Conservation (phyloP, 2,113 vertebrate genomes). For the Vulpes lagopus region DNA sequence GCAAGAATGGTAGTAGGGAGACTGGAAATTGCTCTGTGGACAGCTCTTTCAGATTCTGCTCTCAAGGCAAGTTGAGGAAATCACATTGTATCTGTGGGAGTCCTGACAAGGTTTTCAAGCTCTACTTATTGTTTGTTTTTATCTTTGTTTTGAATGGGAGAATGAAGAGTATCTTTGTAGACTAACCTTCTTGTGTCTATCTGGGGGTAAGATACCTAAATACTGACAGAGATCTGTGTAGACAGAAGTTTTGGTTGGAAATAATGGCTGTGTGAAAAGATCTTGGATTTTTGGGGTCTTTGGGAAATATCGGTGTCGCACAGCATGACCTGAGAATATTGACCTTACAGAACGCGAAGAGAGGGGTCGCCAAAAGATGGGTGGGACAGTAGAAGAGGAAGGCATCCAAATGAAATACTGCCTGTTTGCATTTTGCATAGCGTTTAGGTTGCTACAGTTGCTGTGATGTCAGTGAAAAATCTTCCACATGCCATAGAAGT, state of each 20-base stretch:
- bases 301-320: neutral
- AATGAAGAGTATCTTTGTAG: neutral
- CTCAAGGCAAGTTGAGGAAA: neutral
- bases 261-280: slow-evolving; percentile 3
- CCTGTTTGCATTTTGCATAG: neutral
- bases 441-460: neutral
- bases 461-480: neutral
- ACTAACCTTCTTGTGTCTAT: neutral
- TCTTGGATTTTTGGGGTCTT: neutral
- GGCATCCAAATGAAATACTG: neutral
- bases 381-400: neutral
- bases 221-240: neutral
- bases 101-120: neutral
- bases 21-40: neutral
- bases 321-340: neutral
- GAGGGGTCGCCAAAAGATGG: neutral
- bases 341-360: neutral
- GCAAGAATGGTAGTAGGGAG: neutral
- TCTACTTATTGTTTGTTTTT: neutral
- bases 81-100: neutral
- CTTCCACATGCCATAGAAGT: neutral
- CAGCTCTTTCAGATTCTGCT: neutral
- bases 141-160: neutral
- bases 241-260: neutral
- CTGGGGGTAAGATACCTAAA: neutral